Base-by-base conservation (phyloP, 2,888 invertebrate species). In the Leucophenga maculata region DNA sequence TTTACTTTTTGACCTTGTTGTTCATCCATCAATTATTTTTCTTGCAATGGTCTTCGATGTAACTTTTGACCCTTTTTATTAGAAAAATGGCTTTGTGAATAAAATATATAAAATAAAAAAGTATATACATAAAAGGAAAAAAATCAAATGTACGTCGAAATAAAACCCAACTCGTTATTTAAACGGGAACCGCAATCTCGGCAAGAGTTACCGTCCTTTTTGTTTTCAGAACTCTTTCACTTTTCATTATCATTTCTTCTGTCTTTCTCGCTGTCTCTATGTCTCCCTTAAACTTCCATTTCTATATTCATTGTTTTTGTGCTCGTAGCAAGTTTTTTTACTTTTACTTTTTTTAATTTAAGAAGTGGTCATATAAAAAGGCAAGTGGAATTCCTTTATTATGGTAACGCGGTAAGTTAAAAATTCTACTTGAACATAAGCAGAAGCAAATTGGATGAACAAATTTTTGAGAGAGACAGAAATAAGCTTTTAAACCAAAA, bases 131-230 rank as follows among this genome's bases (percentile, higher is more conserved):
- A 26, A 26, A 26, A 26, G 4, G 4, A 26, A 14, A 14, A 18
- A 14, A n/a, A 32, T 16, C n/a, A n/a, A n/a, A n/a, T n/a, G n/a
- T 31, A 57, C 57, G 31, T 59, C 16, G 31, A 59, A 59, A 59
- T 59, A 72, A 72, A 72, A 72, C 65, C 69, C 64, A 72, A 69
- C 69, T 72, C 68, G 65, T 72, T 67, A 67, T 69, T 65, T 65
- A 39, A 65, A 57, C 59, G 65, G 68, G 68, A 60, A 69, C 65
- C 62, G 60, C 67, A 52, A 54, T 54, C 54, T 65, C 32, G 59
- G 22, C 44, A 60, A 6, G 48, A 22, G 26, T 67, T 55, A 46
- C 55, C 20, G 44, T 55, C 39, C 46, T 57, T 65, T 52, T 14
- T 3, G 6, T 55, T 55, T 16, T 26, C 26, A 26, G 26, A 26